phyloP scores from a whole-genome alignment of 1,140 invertebrate species.

The Metaphire vulgaris region DNA sequence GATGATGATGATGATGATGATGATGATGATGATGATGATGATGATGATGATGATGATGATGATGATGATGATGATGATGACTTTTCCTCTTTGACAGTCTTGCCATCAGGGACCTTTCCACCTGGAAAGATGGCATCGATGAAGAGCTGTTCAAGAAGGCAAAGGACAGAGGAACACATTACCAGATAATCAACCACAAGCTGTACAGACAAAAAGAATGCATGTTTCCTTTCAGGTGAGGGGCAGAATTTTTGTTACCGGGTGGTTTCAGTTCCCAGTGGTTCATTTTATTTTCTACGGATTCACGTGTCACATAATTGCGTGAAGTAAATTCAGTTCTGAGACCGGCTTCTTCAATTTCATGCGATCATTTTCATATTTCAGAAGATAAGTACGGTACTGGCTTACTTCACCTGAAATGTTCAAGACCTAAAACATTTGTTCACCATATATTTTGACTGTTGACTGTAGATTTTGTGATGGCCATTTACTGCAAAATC shows the following conservation, averaged over 20 bases:
- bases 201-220: slow-evolving; percentile 76
- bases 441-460: no score
- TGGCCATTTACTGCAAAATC: no score
- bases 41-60: neutral
- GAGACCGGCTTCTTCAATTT: neutral
- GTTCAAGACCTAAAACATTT: no score
- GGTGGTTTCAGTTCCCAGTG: neutral
- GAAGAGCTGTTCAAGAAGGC: slow-evolving; percentile 17
- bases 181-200: slow-evolving; percentile 74
- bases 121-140: slow-evolving; percentile 21
- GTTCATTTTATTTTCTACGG: neutral
- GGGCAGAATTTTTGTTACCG: neutral
- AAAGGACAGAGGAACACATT: slow-evolving; percentile 49
- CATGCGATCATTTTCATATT: neutral
- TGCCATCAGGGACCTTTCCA: neutral
- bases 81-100: neutral
- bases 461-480: no score
- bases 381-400: neutral
- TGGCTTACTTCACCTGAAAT: neutral
- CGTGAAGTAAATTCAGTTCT: neutral
- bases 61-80: neutral
- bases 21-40: neutral
- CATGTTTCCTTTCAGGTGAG: slow-evolving; percentile 63
- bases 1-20: neutral
- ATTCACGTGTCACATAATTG: neutral